Conservation (phyloP, 2,113 vertebrate genomes). For the Okapia johnstoni region DNA sequence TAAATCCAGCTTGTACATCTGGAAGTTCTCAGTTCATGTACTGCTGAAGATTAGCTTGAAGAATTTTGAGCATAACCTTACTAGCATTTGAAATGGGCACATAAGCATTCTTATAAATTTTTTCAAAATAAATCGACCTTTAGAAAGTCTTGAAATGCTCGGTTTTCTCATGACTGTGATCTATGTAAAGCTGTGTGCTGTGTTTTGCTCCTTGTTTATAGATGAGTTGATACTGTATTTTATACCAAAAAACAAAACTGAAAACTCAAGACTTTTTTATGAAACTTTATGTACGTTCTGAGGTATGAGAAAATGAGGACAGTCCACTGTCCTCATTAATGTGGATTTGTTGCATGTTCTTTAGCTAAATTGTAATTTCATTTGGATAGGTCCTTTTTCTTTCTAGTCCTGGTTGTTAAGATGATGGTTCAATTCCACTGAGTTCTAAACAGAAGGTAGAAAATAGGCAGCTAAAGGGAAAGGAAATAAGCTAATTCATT, state of each 20-base stretch:
- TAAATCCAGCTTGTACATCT: neutral
- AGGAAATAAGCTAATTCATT: conserved; percentile 32
- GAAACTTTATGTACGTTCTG: neutral
- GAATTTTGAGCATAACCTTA: neutral
- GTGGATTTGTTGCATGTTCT: neutral
- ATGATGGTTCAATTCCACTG: neutral
- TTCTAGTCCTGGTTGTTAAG: neutral
- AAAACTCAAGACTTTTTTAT: neutral
- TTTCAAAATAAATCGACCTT: neutral
- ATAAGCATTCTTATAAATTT: neutral
- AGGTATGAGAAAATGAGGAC: neutral
- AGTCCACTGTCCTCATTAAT: neutral
- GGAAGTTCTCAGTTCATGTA: neutral
- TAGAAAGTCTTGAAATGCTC: neutral
- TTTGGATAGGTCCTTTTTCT: neutral
- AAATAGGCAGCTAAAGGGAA: neutral
- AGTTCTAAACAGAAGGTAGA: conserved; percentile 28
- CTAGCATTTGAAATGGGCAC: neutral
- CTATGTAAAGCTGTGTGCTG: neutral
- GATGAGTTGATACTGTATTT: neutral
- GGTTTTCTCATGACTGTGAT: neutral
- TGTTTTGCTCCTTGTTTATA: neutral
- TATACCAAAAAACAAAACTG: neutral
- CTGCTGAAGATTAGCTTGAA: neutral
- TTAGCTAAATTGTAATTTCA: neutral